These are phyloP conservation scores for Halcyon senegalensis DNA, from an alignment of 2,113 vertebrate species.

Conservation along the genomic window DNA sequence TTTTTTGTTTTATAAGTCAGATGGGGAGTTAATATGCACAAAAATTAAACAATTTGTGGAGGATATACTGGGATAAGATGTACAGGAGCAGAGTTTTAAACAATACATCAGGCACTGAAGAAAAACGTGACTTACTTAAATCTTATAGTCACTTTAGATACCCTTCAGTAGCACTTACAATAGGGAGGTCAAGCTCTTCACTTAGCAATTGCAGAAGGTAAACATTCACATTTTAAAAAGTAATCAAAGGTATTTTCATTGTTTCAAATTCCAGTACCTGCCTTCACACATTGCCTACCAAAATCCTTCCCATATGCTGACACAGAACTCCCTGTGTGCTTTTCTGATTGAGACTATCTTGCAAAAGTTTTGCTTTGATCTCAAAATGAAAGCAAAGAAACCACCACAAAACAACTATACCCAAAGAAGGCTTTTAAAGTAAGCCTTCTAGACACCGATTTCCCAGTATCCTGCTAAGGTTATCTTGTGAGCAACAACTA, in stretches of 20 bases:
- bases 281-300: accelerated
- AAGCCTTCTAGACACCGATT: not conserved
- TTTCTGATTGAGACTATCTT: not conserved
- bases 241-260: not conserved
- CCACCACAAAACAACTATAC: not conserved
- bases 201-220: not conserved
- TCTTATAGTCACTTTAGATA: not conserved
- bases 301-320: not conserved
- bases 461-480: not conserved
- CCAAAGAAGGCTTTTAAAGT: not conserved
- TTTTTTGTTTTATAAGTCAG: not conserved
- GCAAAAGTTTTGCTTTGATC: not conserved
- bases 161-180: not conserved
- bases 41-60: not conserved
- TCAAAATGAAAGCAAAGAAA: not conserved
- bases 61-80: not conserved
- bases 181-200: not conserved
- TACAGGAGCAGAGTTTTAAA: not conserved
- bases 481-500: not conserved
- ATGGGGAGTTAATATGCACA: not conserved
- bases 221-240: not conserved
- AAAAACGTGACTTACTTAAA: not conserved
- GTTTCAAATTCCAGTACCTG: not conserved
- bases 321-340: accelerated
- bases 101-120: not conserved